Evolutionary conservation across 2,888 invertebrate species (phyloP), one percentile per base, ranked within the genome.

Genomic region (Lepidocyrtoides sp.): DNA sequence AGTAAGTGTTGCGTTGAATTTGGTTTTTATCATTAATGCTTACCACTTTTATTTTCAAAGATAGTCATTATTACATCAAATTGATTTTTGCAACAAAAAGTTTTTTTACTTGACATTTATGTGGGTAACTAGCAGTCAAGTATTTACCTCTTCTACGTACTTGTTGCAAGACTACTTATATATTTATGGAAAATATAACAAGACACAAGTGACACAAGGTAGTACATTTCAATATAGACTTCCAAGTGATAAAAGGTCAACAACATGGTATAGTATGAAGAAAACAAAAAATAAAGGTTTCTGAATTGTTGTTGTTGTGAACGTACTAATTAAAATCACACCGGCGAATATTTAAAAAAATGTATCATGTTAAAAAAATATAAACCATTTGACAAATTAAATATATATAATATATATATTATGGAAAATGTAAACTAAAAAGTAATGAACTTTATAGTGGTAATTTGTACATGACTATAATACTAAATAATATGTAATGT

Each of bases 181-280:
- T 32, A 81, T 17, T 44, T 57, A 89, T 51, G 48, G 48, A 89
- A 51, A 51, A 77, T 51, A 77, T 10, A n/a, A 51, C 77, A 77
- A 77, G 77, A 77, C 77, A 77, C 51, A 51, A 77, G 77, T 77
- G 82, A 89, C 89, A 89, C 89, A 89, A 89, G 89, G 89, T 89
- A 89, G 89, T 82, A 89, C 89, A 89, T 89, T 89, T 89, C 89
- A 89, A 51, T 29, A 77, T 72, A 89, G 89, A 89, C 89, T 82
- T 89, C 63, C 82, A 89, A 89, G 82, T 89, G 82, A 89, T 89
- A 89, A 86, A 66, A 60, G 51, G 72, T 72, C 54, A 82, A 89
- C 72, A 89, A 89, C 89, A 89, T 36, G 89, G 89, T 89, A 77
- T 77, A 81, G 81, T 36, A 48, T 83, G 26, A 60, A 72, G 51